Base-by-base conservation (phyloP, 2,888 invertebrate genomes). In the Rhimphoctona megacephalus region DNA sequence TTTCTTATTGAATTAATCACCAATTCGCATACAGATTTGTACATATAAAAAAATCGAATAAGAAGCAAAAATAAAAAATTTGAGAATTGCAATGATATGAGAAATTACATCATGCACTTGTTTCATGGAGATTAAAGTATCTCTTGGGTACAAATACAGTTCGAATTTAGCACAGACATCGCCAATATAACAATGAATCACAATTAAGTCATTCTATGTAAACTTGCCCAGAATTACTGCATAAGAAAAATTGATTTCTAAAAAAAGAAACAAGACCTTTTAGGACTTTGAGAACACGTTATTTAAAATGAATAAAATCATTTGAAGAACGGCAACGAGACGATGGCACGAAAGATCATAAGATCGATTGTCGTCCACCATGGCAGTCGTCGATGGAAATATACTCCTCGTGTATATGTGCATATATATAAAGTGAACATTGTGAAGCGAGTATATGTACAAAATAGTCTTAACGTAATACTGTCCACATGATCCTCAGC, bases 21-120 rank as follows among this genome's bases (percentile, higher is more conserved):
- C 11, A 30, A 39, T 36, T 8, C 17, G 17, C 6, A 74, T 8
- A 19, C 8, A 74, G 25, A 74, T 54, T 73, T 36, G 17, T n/a
- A 22, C 43, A 61, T 30, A 2, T 33, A 33, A 36, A 49, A 33
- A 46, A 76, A 76, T 54, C 54, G 2, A 46, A n/a, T n/a, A n/a
- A 19, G 8, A 52, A 30, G 3, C 8, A 33, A 19, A 52, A 72
- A 52, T 19, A 19, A 33, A 30, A 30, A 46, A 19, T 30, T 22
- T 30, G 33, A 43, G 17, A 69, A 79, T 57, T 79, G 85, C 74
- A 85, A 85, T 39, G 70, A 82, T 54, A 76, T 33, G 19, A 52
- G 14, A 19, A 39, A 46, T 85, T 82, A 76, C 82, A 79, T 85
- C 82, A 85, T 80, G 69, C 64, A 17, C 54, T 73, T 25, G 17